These are phyloP conservation scores for Mantis religiosa DNA, from an alignment of 2,888 invertebrate genomes.

Conservation along the genomic window DNA sequence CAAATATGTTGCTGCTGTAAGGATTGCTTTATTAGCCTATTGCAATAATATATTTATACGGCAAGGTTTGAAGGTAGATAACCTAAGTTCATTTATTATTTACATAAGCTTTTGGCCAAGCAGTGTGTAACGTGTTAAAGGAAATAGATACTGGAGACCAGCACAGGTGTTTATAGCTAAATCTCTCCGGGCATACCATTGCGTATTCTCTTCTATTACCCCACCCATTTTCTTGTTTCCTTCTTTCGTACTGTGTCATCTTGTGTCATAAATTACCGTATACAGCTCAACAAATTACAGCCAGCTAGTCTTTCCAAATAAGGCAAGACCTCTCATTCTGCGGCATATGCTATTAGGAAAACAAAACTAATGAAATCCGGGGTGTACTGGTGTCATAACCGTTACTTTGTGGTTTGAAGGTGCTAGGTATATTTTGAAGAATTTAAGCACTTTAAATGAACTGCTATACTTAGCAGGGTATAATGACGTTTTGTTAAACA, in stretches of 20 bases:
- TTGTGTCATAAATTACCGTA: background rate
- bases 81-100: too few relatives aligned
- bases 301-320: background rate
- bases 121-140: background rate
- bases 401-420: background rate
- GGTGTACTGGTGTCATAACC: background rate
- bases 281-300: background rate
- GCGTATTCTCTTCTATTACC: background rate
- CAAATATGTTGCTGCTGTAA: too few relatives aligned
- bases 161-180: background rate
- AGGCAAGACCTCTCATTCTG: background rate
- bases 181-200: background rate
- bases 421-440: background rate
- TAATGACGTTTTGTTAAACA: too few relatives aligned
- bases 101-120: too few relatives aligned
- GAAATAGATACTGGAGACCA: background rate
- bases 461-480: too few relatives aligned
- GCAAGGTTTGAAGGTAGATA: too few relatives aligned
- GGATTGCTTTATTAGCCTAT: too few relatives aligned
- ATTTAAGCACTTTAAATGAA: background rate
- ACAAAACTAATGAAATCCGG: background rate
- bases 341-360: background rate
- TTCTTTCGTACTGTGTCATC: background rate
- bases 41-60: too few relatives aligned
- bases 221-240: background rate